A percentile compares a stretch with the other conserved stretches of the same genome.
Conservation (phyloP, 2,797 vertebrate genomes). For the Rhynchotus rufescens region DNA sequence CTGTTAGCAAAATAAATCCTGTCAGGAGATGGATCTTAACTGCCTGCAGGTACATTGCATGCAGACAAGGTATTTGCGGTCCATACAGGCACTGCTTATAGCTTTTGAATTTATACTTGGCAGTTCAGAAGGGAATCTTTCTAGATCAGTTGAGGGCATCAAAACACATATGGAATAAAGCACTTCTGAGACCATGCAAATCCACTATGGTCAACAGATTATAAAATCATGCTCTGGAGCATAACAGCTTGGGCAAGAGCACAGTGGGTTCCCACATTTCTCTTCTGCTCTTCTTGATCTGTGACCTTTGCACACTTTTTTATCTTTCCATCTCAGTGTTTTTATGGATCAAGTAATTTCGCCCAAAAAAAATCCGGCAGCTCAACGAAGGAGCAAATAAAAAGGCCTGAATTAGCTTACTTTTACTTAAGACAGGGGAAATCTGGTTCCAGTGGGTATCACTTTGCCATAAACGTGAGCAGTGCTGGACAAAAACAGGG, state of each 20-base stretch:
- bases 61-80: neutral
- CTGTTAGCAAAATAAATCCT: neutral
- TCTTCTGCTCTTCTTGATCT: neutral
- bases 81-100: neutral
- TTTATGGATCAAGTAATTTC: neutral
- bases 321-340: neutral
- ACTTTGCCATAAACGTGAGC: neutral
- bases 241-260: neutral
- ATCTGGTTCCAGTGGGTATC: neutral
- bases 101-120: neutral
- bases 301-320: neutral
- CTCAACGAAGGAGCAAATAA: neutral
- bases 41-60: neutral
- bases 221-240: neutral
- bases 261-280: neutral
- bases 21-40: neutral
- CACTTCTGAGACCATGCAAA: neutral
- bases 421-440: neutral
- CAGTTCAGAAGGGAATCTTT: neutral
- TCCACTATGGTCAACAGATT: neutral
- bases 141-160: neutral
- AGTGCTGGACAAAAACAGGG: neutral
- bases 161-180: neutral
- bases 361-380: neutral
- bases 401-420: neutral